A percentile compares a stretch with the other conserved stretches of the same genome.
phyloP scores from a whole-genome alignment of 2,797 vertebrate species.

The Tinamus major region DNA sequence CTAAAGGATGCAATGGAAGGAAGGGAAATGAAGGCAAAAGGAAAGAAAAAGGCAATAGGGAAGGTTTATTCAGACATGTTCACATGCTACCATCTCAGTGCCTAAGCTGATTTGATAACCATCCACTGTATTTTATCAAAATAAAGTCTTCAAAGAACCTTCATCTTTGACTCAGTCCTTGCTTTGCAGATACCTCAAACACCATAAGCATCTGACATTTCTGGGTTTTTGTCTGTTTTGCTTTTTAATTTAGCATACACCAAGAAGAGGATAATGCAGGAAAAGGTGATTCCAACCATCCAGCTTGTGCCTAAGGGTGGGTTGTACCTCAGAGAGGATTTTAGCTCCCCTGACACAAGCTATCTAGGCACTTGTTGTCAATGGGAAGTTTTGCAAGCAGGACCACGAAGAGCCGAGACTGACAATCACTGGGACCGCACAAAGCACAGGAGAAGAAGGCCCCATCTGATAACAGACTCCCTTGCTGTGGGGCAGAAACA shows the following conservation, averaged over 20 bases:
- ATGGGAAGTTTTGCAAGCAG: neutral
- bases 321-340: neutral
- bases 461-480: neutral
- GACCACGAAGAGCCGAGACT: neutral
- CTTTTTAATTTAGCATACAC: neutral
- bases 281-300: neutral
- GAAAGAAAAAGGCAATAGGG: neutral
- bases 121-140: neutral
- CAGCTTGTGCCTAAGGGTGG: neutral
- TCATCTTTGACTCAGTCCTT: neutral
- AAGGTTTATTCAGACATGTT: neutral
- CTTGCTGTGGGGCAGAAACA: neutral
- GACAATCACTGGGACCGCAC: neutral
- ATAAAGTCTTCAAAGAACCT: neutral
- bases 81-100: neutral
- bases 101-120: neutral
- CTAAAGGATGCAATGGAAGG: neutral
- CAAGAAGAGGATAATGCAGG: neutral
- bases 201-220: neutral
- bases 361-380: neutral
- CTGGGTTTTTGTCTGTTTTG: neutral
- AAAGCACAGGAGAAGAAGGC: neutral
- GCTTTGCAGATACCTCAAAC: neutral
- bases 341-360: neutral
- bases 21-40: neutral